These are phyloP conservation scores for Scarus forsteni DNA, from an alignment of 2,797 vertebrate species.

Conservation along the genomic window DNA sequence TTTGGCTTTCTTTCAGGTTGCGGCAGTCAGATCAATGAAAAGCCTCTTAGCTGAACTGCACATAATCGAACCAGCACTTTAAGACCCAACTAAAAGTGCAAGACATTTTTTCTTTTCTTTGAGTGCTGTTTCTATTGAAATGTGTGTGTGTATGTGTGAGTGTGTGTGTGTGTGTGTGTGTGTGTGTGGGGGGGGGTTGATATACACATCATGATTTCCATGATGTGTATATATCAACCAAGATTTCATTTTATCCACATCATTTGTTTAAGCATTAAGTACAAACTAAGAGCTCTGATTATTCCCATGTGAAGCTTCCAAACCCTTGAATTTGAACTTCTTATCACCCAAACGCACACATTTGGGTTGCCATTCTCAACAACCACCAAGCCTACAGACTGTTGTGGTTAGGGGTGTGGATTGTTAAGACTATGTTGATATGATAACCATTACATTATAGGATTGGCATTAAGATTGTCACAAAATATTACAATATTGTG, in stretches of 20 bases:
- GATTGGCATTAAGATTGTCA: too few relatives aligned
- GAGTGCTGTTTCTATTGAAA: neutral
- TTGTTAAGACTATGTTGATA: too few relatives aligned
- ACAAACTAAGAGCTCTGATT: neutral
- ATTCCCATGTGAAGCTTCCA: too few relatives aligned
- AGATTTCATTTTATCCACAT: constrained; percentile 5
- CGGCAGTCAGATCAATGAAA: constrained; percentile 63
- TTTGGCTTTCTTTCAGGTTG: constrained; percentile 60
- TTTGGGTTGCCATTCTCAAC: too few relatives aligned
- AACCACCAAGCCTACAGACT: too few relatives aligned
- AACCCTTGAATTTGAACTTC: too few relatives aligned
- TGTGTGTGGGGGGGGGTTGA: too few relatives aligned
- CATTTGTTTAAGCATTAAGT: constrained; percentile 12
- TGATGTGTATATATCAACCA: neutral
- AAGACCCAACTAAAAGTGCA: constrained; percentile 39
- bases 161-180: neutral
- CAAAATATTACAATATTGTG: too few relatives aligned
- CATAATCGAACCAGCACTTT: constrained; percentile 61
- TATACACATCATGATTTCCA: too few relatives aligned
- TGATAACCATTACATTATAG: too few relatives aligned
- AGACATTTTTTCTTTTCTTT: constrained; percentile 32
- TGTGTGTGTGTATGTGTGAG: neutral
- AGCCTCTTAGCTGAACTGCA: constrained; percentile 55
- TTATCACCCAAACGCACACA: too few relatives aligned
- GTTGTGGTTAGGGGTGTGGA: too few relatives aligned